Percentiles rank a stretch among this genome's conserved stretches.
phyloP scores from a whole-genome alignment of 2,797 vertebrate genomes.

The Eutrigla gurnardus region DNA sequence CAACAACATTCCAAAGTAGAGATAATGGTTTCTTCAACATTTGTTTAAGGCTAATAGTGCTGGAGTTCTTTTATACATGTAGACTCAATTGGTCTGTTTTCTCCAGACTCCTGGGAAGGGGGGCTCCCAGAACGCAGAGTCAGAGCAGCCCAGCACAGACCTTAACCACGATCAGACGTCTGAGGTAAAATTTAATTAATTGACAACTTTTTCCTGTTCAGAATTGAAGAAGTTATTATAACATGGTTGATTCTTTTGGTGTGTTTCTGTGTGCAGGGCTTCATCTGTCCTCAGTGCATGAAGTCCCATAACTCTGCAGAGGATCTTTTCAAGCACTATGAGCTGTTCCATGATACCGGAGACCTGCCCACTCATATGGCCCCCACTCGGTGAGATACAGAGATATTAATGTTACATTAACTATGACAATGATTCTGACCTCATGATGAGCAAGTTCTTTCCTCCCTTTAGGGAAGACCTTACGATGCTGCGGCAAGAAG shows the following conservation, averaged over 20 bases:
- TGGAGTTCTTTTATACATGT: background rate
- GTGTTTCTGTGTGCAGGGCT: slow-evolving; percentile 86
- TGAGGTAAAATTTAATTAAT: slow-evolving; percentile 86
- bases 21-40: background rate
- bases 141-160: slow-evolving; percentile 92
- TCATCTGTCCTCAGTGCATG: slow-evolving; percentile 99
- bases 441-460: background rate
- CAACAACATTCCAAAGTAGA: background rate
- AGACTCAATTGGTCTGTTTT: background rate
- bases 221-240: background rate
- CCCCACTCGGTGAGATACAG: slow-evolving; percentile 86
- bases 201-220: background rate
- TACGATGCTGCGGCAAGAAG: slow-evolving; percentile 92
- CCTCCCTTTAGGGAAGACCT: slow-evolving; percentile 87
- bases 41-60: background rate
- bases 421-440: background rate
- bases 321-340: slow-evolving; percentile 98
- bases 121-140: slow-evolving; percentile 94
- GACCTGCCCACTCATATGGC: slow-evolving; percentile 89
- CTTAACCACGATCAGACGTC: slow-evolving; percentile 95
- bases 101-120: slow-evolving; percentile 96
- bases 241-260: slow-evolving; percentile 9
- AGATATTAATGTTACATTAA: background rate
- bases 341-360: slow-evolving; percentile 93
- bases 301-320: slow-evolving; percentile 98